Evolutionary conservation across 2,797 vertebrate genomes (phyloP).

Genomic region (Sebastes alutus): DNA sequence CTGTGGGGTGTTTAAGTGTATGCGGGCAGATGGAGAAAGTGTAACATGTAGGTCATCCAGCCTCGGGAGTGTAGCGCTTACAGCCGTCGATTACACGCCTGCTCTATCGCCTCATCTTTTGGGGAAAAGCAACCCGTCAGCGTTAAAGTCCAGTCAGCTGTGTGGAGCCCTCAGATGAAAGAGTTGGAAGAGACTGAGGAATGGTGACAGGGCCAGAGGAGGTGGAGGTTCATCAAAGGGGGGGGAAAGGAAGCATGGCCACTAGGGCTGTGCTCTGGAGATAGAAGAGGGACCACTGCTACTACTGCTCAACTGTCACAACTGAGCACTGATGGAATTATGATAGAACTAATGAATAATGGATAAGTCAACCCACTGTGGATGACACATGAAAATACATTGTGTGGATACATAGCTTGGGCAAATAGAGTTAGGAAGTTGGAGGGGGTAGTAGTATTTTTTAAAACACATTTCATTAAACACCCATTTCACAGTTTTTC

Average conservation of each 20-base stretch:
- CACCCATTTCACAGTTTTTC: neutral
- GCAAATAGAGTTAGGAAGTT: neutral
- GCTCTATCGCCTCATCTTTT: constrained; percentile 48
- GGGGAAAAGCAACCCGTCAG: constrained; percentile 31
- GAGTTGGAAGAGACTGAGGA: neutral
- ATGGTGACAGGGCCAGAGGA: neutral
- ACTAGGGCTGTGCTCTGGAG: neutral
- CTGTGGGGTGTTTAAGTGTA: constrained; percentile 60
- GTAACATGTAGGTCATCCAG: constrained; percentile 72
- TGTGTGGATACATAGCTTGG: neutral
- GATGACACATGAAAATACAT: neutral
- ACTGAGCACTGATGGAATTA: neutral
- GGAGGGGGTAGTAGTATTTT: neutral
- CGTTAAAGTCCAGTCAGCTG: constrained; percentile 23
- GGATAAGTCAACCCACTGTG: neutral
- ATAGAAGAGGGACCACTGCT: neutral
- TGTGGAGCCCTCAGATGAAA: constrained; percentile 22
- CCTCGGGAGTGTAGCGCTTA: constrained; percentile 55
- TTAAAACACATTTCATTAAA: neutral
- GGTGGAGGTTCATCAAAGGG: neutral
- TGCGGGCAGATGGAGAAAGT: constrained; percentile 66
- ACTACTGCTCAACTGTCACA: neutral
- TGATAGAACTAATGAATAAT: neutral
- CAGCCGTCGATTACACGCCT: constrained; percentile 43
- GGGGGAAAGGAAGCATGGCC: neutral